phyloP scores from a whole-genome alignment of 2,797 vertebrate genomes.

The Kryptolebias ocellatus region DNA sequence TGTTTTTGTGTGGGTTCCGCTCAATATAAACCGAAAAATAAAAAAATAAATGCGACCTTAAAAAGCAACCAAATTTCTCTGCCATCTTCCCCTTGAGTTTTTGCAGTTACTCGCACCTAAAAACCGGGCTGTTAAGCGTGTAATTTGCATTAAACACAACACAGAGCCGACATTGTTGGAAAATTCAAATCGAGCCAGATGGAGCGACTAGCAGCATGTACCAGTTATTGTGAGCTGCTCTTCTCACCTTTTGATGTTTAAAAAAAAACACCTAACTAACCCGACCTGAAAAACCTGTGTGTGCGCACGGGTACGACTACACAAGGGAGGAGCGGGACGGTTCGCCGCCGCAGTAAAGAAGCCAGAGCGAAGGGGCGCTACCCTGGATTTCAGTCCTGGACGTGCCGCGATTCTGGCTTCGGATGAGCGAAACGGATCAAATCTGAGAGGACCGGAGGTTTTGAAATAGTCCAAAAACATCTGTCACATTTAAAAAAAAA shows the following conservation, averaged over 20 bases:
- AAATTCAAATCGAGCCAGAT: slow-evolving; percentile 18
- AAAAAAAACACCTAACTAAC: slow-evolving; percentile 40
- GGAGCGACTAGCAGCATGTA: not conserved
- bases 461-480: slow-evolving; percentile 35
- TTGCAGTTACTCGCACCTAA: not conserved
- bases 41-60: not conserved
- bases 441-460: slow-evolving; percentile 19
- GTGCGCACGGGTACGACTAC: slow-evolving; percentile 54
- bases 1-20: slow-evolving; percentile 24
- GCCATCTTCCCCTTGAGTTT: not conserved
- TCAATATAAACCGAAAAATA: slow-evolving; percentile 12
- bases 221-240: slow-evolving; percentile 7
- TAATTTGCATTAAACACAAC: slow-evolving; percentile 32
- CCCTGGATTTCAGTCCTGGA: slow-evolving; percentile 1
- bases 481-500: slow-evolving; percentile 3
- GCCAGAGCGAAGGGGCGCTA: slow-evolving; percentile 1
- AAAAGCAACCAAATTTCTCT: not conserved
- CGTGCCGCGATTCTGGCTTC: not conserved
- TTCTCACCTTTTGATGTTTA: slow-evolving; percentile 61
- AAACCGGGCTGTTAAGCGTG: slow-evolving; percentile 23
- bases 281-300: slow-evolving; percentile 74
- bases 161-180: not conserved
- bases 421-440: slow-evolving; percentile 1
- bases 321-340: slow-evolving; percentile 51
- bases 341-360: not conserved